phyloP scores from a whole-genome alignment of 2,888 invertebrate species.

The Sphecodes monilicornis region DNA sequence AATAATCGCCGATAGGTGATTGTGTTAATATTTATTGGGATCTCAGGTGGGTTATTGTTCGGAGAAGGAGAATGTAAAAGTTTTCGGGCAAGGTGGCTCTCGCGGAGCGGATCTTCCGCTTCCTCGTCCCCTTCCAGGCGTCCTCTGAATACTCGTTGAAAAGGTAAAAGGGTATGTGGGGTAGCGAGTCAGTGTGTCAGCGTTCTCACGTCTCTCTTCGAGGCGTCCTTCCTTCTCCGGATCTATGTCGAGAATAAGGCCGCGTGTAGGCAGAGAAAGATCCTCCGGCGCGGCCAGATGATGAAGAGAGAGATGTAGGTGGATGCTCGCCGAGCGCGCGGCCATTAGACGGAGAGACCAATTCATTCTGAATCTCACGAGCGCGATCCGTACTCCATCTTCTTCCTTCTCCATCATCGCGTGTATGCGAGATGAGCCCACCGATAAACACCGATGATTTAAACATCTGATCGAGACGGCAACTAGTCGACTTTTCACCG shows the following conservation, averaged over 20 bases:
- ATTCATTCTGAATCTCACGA: constrained; percentile 65
- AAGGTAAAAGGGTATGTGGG: constrained; percentile 84
- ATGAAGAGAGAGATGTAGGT: constrained; percentile 59
- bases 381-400: constrained; percentile 27
- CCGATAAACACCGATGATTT: constrained; percentile 32
- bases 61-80: not conserved
- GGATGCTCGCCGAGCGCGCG: constrained; percentile 35
- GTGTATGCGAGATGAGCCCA: constrained; percentile 30
- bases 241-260: constrained; percentile 81
- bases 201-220: constrained; percentile 80
- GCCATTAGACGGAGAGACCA: constrained; percentile 42
- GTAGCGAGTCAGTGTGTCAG: constrained; percentile 85
- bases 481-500: constrained; percentile 32
- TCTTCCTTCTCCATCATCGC: not conserved
- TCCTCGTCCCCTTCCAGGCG: constrained; percentile 36
- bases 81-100: constrained; percentile 12
- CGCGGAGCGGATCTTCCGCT: constrained; percentile 31
- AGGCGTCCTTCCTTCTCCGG: constrained; percentile 76
- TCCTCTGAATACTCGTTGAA: constrained; percentile 66
- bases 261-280: constrained; percentile 76
- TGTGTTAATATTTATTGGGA: not conserved
- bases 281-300: constrained; percentile 31
- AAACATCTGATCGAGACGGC: constrained; percentile 29
- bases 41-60: not conserved
- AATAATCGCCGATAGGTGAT: too few species aligned